Conservation (phyloP, 2,113 vertebrate genomes). For the Promerops cafer region DNA sequence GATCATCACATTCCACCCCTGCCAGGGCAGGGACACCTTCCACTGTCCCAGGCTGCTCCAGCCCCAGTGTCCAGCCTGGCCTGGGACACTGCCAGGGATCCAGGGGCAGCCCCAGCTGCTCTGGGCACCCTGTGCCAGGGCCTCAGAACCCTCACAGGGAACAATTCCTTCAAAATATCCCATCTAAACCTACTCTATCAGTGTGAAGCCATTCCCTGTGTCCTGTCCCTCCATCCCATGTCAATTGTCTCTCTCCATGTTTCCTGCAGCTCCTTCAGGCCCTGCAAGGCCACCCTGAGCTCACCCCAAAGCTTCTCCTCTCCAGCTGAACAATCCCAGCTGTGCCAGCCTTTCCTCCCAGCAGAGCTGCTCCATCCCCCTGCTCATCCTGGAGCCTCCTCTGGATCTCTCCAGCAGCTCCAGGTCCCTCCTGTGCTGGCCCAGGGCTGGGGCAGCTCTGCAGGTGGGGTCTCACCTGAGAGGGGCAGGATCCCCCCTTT, state of each 20-base stretch:
- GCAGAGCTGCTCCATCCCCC: background rate
- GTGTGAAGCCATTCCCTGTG: fast-evolving
- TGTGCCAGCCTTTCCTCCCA: background rate
- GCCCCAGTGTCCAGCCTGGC: fast-evolving
- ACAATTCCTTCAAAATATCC: fast-evolving
- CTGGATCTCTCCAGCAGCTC: background rate
- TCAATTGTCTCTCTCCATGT: fast-evolving
- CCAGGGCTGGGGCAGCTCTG: background rate
- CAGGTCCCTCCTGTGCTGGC: background rate
- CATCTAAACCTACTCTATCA: fast-evolving
- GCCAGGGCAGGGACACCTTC: background rate
- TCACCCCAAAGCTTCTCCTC: background rate
- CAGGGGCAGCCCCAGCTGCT: background rate
- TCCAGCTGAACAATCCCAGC: background rate
- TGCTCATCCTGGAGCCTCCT: background rate
- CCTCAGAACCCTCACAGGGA: fast-evolving
- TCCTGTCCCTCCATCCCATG: fast-evolving
- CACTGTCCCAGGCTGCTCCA: background rate
- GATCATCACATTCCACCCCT: no score
- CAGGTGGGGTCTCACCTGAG: background rate
- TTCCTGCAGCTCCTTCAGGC: fast-evolving
- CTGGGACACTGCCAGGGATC: background rate
- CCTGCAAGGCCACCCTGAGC: fast-evolving
- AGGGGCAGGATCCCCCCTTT: background rate
- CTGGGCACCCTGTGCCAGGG: background rate